A percentile compares a stretch with the other conserved stretches of the same genome.
Evolutionary conservation across 2,888 invertebrate genomes (phyloP).

Genomic region (Nymphalis c-album): DNA sequence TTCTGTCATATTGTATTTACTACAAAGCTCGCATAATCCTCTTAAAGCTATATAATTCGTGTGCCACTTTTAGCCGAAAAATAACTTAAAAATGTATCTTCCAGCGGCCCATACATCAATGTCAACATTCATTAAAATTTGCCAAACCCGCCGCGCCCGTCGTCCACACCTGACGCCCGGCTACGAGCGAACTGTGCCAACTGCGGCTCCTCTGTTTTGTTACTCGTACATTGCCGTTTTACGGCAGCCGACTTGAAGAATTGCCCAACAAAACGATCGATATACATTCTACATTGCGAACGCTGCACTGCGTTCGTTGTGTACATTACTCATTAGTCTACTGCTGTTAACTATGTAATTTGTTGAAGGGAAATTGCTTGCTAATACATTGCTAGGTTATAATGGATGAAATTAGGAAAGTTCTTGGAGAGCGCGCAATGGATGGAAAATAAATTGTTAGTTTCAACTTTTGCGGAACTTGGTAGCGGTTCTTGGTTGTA

Average conservation of each 20-base stretch:
- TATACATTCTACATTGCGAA: constrained; percentile 21
- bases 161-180: constrained; percentile 54
- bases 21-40: not conserved
- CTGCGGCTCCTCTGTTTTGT: constrained; percentile 41
- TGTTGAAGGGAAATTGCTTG: constrained; percentile 24
- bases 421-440: constrained; percentile 24
- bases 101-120: constrained; percentile 46
- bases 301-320: not conserved
- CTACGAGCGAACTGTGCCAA: constrained; percentile 46
- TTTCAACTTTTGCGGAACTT: constrained; percentile 13
- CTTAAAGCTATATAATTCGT: not conserved
- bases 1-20: not conserved
- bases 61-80: constrained; percentile 8
- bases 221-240: constrained; percentile 46
- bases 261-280: constrained; percentile 15
- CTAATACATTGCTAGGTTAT: constrained; percentile 28
- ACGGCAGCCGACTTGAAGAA: constrained; percentile 19
- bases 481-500: constrained; percentile 15
- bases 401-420: constrained; percentile 19
- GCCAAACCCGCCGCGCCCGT: constrained; percentile 55
- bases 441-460: constrained; percentile 3
- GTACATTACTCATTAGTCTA: constrained; percentile 8
- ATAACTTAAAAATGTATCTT: constrained; percentile 38
- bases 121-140: constrained; percentile 73
- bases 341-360: constrained; percentile 13